Conservation (phyloP, 2,888 invertebrate genomes). For the Crioceris asparagi region DNA sequence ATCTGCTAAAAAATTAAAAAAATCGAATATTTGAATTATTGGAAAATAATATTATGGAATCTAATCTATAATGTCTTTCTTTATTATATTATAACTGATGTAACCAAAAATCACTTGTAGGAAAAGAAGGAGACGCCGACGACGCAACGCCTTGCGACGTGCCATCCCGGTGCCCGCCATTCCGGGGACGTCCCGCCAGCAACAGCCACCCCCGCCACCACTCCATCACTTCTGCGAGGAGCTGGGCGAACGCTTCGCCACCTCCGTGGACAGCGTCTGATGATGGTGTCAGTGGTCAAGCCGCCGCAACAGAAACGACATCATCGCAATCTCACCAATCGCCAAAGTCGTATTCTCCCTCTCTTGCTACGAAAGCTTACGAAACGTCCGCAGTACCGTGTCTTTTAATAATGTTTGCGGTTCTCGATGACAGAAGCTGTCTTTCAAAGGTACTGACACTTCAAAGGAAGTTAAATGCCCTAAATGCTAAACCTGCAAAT, state of each 20-base stretch:
- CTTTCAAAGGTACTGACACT: too few relatives aligned
- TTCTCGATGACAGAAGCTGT: neutral
- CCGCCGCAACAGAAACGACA: too few relatives aligned
- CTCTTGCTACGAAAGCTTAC: conserved; percentile 28
- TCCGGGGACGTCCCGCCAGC: conserved; percentile 37
- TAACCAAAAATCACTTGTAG: too few relatives aligned
- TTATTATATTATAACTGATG: too few relatives aligned
- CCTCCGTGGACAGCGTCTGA: conserved; percentile 47
- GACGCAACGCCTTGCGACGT: conserved; percentile 39
- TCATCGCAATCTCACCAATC: conserved; percentile 14
- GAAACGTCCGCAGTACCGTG: neutral
- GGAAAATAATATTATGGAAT: too few relatives aligned
- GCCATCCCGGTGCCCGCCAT: conserved; percentile 22
- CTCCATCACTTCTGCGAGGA: conserved; percentile 45
- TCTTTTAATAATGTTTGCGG: neutral
- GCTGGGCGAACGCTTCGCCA: conserved; percentile 45
- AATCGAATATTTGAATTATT: too few relatives aligned
- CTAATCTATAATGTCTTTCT: too few relatives aligned
- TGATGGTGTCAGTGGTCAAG: too few relatives aligned
- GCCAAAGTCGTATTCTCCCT: conserved; percentile 21
- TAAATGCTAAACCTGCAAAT: too few relatives aligned
- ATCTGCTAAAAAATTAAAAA: too few relatives aligned
- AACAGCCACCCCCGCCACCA: conserved; percentile 29
- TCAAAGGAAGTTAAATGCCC: too few relatives aligned
- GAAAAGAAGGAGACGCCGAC: conserved; percentile 37